Evolutionary conservation across 1,140 invertebrate species (phyloP).

Genomic region (Nebria ingens): DNA sequence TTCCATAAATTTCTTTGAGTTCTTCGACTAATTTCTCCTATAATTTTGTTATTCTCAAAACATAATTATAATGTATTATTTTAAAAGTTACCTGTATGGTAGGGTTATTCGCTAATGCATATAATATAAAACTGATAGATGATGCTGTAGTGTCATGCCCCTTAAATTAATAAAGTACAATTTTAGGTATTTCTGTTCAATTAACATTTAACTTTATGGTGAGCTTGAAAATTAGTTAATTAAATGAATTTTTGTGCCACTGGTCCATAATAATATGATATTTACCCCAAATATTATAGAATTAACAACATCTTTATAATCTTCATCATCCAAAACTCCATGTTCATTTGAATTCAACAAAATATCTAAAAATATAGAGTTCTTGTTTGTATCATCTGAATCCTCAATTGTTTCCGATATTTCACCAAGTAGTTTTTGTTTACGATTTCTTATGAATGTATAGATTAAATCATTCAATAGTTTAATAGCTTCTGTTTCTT

Average conservation of each 20-base stretch:
- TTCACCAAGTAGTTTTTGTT: neutral
- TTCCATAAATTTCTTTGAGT: constrained; percentile 47
- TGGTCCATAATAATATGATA: too few species aligned
- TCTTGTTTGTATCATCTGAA: neutral
- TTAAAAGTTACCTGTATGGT: neutral
- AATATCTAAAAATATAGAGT: neutral
- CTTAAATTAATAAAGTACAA: neutral
- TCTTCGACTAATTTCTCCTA: constrained; percentile 55
- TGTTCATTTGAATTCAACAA: neutral
- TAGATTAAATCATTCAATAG: neutral
- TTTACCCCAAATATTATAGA: neutral
- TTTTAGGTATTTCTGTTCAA: too few species aligned
- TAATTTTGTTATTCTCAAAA: neutral
- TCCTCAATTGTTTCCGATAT: neutral
- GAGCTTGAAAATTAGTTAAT: too few species aligned
- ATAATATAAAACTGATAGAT: neutral
- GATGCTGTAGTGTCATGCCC: neutral
- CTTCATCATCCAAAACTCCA: neutral
- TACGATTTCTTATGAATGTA: neutral
- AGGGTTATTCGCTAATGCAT: neutral
- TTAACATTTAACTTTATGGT: neutral
- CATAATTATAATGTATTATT: neutral
- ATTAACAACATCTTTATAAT: neutral
- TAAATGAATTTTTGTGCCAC: too few species aligned
- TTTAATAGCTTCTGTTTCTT: neutral